Base-by-base conservation (phyloP, 2,888 invertebrate genomes). In the Tetheella fluctuosa region DNA sequence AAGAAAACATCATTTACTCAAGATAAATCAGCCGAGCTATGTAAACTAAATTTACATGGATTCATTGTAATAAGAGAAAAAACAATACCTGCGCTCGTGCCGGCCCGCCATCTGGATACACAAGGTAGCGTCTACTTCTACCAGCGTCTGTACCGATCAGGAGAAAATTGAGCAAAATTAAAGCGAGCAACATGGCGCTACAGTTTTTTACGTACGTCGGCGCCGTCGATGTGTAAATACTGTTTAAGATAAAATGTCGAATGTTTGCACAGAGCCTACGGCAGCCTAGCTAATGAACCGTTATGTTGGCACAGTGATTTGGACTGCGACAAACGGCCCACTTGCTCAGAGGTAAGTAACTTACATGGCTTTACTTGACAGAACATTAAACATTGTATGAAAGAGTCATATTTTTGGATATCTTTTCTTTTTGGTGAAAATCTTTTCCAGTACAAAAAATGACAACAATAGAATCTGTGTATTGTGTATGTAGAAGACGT, bases 71-170 rank as follows among this genome's bases (percentile, higher is more conserved):
- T 67, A 73, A 69, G 64, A 68, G 69, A 71, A 65, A 67, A 66
- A 74, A 73, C 79, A 56, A 76, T 91, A 95, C 95, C 93, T 95
- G 94, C 54, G 95, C 89, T 86, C 94, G 89, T 58, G 94, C 94
- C 1, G 93, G 93, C 6, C 94, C 91, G 53, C 94, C 95, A 67
- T 94, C 91, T 10, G 94, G 94, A 77, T 94, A 95, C n/a, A 95
- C 89, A 58, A 95, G 87, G 73, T 93, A 94, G 62, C 95, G 85
- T 71, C 88, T 93, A 63, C 94, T 89, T 64, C 95, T 86, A 59
- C 76, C 70, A 61, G 78, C 80, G 63, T 79, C 78, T 60, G 71
- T 79, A 15, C 71, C 74, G 37, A 79, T 74, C 63, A 80, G 73
- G 57, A 89, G 74, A 57, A 86, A 82, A 84, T 85, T 85, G 68